Conservation (phyloP, 1,140 invertebrate species). For the Ostrea denselamellosa region DNA sequence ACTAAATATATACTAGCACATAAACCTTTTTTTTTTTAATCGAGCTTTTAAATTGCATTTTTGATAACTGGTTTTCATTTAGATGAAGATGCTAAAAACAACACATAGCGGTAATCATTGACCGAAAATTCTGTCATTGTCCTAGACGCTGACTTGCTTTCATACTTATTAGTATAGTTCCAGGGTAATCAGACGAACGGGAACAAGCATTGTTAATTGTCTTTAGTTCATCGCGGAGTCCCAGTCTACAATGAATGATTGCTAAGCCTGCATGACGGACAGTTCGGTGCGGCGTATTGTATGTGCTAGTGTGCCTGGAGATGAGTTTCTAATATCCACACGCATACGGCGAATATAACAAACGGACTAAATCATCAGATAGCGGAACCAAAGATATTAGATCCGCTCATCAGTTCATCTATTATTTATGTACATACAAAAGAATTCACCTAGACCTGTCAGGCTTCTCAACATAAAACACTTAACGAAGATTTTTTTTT, state of each 20-base stretch:
- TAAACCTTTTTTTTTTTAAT: too few species aligned
- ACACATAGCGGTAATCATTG: too few species aligned
- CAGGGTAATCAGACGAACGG: background rate
- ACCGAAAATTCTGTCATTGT: background rate
- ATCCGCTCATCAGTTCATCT: background rate
- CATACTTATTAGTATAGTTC: background rate
- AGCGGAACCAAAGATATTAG: background rate
- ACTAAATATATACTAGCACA: too few species aligned
- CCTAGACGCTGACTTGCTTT: background rate
- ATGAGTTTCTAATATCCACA: background rate
- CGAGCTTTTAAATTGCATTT: too few species aligned
- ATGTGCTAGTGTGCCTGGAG: background rate
- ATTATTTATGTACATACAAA: background rate
- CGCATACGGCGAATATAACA: background rate
- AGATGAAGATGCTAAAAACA: too few species aligned
- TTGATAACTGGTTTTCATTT: too few species aligned
- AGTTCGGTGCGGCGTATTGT: background rate
- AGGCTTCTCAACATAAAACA: background rate
- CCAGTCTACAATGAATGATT: background rate
- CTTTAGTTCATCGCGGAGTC: background rate
- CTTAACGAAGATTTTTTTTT: too few species aligned
- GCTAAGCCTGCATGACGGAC: background rate
- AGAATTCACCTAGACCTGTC: background rate
- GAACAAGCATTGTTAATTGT: conserved; percentile 15
- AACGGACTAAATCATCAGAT: background rate